Evolutionary conservation across 2,797 vertebrate genomes (phyloP), one percentile per base, ranked within the genome.

Genomic region (Cossypha dichroa): DNA sequence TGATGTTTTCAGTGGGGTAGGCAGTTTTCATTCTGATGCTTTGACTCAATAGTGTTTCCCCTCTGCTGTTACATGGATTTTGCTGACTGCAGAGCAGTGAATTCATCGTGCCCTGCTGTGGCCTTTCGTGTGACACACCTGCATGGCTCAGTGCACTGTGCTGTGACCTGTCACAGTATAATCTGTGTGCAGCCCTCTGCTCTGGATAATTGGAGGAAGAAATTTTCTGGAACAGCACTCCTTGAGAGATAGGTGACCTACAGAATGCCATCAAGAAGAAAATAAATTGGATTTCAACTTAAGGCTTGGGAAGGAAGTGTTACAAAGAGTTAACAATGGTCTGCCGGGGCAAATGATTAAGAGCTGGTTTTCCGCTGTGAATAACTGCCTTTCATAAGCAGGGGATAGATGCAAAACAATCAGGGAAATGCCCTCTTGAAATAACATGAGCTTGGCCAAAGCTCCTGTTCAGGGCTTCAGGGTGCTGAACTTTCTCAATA

Each of bases 31-130:
- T 83, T 91, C 34, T 36, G 20, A 10, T 56, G 51, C 40, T 84
- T 88, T 43, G 31, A 21, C 15, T 34, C 16, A 9, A 69, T 59
- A 36, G 0, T 1, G 19, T 51, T 23, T 79, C 36, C 23, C 15
- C 29, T 63, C 36, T 85, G 36, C 25, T 68, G 15, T 41, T 54
- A 13, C 15, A 46, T n/a, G 49, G 68, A 26, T 46, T 86, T 76
- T 83, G 49, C 41, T 76, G 54, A 21, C 49, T 2, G 1, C 49
- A n/a, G 55, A 66, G 63, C 20, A 0, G 34, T 49, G 31, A 21
- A 7, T 51, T 28, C 14, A 3, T 22, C 0, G 0, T 66, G 56
- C 33, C 12, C 41, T 15, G 12, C 68, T 34, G 43, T 40, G 33
- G 20, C 48, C 28, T 74, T 69, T 56, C 34, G 56, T 64, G 25